Evolutionary conservation across 2,888 invertebrate genomes (phyloP), one percentile per base, ranked within the genome.

Genomic region (Melanotus villosus): DNA sequence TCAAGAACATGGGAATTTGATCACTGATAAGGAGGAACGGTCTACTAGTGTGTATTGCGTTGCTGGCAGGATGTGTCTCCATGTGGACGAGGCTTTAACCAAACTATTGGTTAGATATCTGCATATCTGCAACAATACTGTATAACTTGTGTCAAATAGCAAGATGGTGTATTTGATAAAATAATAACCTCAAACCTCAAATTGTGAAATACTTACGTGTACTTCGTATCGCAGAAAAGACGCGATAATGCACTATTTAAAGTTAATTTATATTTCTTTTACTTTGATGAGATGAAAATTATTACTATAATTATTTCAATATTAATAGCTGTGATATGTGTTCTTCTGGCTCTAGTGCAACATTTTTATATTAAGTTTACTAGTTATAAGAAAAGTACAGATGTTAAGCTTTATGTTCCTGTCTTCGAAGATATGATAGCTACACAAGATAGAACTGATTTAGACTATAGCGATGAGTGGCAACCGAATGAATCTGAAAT

Each of bases 341-440:
- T 83, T 56, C 75, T 84, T 73, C 58, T 84, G 70, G 80, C 81
- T 71, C 71, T 83, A 72, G 76, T 84, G 21, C 84, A 84, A 75
- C 81, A 83, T 74, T 83, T 81, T 66, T 81, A 82, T 70, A 76
- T 82, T 70, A 77, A 78, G 71, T 76, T 76, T 54, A 77, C 75
- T 45, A 45, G 10, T 60, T 36, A 26, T 68, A 79, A 71, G 73
- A 80, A 68, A 80, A 74, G 64, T 76, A 79, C 75, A 18, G 68
- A 72, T 65, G 75, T 78, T 21, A 80, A 77, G 56, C 75, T 75
- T 38, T 79, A 81, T 65, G 77, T 77, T 65, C 84, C 84, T 56
- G 75, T 81, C 47, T 85, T 84, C 73, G 82, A 82, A 68, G 84
- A 85, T 76, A 75, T 84, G 41, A 84, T 85, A 47, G 80, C 82